Base-by-base conservation (phyloP, 2,888 invertebrate genomes). In the Alitta virens region DNA sequence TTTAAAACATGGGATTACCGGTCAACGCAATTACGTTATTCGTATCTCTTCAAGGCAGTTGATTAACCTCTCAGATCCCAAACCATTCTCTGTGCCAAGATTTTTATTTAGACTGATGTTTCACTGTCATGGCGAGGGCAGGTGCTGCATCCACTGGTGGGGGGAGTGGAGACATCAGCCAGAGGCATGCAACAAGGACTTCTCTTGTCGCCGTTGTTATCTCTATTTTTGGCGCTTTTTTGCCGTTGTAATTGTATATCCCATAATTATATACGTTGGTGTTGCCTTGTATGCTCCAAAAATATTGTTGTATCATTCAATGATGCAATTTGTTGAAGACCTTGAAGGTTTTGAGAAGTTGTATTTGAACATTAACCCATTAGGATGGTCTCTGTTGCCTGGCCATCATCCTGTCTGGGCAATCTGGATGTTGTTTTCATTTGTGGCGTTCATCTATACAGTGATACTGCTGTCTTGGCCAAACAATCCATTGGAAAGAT, bases 131-230 rank as follows among this genome's bases (percentile, higher is more conserved):
- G 71, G 71, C 25, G 71, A 71, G 60, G 71, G 71, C 25, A 43
- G 70, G 33, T 71, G 71, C 52, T 70, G 68, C 57, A 71, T 71
- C 42, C 71, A 71, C 58, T 68, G 67, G 63, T 71, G 71, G 71
- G 63, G 66, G 1, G 60, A 68, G 38, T 71, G 71, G 71, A 42
- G 59, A 7, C 59, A 67, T 42, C 71, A 71, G 55, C 71, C 71
- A 7, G n/a, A 46, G 9, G 43, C 63, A 24, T 71, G 69, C 43
- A 40, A 54, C 23, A 50, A 43, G 21, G 23, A 59, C 12, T 64
- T 65, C 1, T 56, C 46, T 18, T 65, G 66, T 58, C 58, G 60
- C 12, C 40, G 61, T 33, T 66, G 58, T 42, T 71, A 67, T 65
- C 43, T 66, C 21, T 38, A 60, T 18, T 62, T 64, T 46, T 65